Conservation (phyloP, 2,797 vertebrate species). For the Lates japonicus region DNA sequence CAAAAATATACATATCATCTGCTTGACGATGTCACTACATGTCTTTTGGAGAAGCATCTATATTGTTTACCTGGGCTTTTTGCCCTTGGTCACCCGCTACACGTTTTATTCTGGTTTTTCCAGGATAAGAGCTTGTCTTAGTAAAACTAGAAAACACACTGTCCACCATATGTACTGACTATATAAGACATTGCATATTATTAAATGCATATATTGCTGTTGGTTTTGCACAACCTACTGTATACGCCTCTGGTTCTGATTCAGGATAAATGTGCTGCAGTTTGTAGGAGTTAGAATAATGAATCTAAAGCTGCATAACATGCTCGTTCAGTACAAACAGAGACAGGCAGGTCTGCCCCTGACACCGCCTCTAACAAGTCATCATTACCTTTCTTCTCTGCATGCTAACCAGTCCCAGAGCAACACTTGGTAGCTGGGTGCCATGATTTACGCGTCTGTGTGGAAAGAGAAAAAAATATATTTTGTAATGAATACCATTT, state of each 20-base stretch:
- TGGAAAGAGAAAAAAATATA: conserved; percentile 76
- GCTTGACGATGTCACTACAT: too few relatives aligned
- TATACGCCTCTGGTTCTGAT: not conserved
- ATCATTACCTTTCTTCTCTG: conserved; percentile 78
- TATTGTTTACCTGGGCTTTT: too few relatives aligned
- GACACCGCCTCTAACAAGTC: conserved; percentile 72
- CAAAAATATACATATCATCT: too few relatives aligned
- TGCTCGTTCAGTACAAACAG: conserved; percentile 49
- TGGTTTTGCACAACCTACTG: not conserved
- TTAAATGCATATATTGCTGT: not conserved
- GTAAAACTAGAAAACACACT: not conserved
- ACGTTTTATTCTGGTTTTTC: too few relatives aligned
- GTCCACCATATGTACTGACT: not conserved
- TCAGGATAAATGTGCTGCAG: conserved; percentile 23
- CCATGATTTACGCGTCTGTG: conserved; percentile 43
- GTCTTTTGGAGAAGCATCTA: too few relatives aligned
- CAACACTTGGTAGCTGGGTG: conserved; percentile 54
- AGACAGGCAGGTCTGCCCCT: conserved; percentile 60
- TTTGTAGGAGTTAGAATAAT: conserved; percentile 59
- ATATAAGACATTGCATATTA: too few relatives aligned
- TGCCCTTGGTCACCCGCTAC: too few relatives aligned
- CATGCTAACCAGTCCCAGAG: conserved; percentile 76
- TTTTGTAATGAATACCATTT: conserved; percentile 99
- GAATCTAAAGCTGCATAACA: conserved; percentile 40
- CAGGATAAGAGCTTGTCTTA: not conserved